Base-by-base conservation (phyloP, 2,113 vertebrate genomes). In the Brachypodius melanocephalos region DNA sequence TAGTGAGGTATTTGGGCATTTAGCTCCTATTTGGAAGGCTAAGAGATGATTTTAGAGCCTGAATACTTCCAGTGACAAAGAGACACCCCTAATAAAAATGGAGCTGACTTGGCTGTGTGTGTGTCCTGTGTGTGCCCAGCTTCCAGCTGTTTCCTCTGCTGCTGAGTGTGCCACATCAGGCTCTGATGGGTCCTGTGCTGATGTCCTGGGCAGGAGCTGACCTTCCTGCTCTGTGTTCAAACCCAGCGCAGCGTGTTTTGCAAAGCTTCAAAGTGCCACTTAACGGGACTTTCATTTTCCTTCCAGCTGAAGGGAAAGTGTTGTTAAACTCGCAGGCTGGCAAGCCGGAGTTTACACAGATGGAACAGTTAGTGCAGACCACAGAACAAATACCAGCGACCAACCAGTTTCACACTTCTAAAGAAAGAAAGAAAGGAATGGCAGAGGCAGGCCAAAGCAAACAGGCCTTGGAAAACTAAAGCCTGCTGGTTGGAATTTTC, bases 381-480 rank as follows among this genome's bases (percentile, higher is more conserved):
- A 86, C 98, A 98, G 98, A 97, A 95, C 97, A 98, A 98, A 98
- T 98, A 98, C 98, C 98, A 98, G 97, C 97, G 22, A 98, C 97
- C 97, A 97, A 97, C 97, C 98, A 97, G 97, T 96, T 98, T 98
- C 98, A 98, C 98, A 98, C 98, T 98, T 98, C 97, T 97, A 98
- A 98, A 98, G 97, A 98, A 98, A 97, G 97, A 98, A 95, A 98
- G 98, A 98, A 97, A 98, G 98, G 98, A 98, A 98, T 98, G 98
- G 91, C 86, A 81, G 96, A 68, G 91, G 52, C 74, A 17, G 96
- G 98, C 98, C 97, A 98, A 98, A 97, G 96, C 97, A 98, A 98
- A 98, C 96, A 98, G 96, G 77, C 95, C 88, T 95, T 92, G 98
- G 97, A 98, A 98, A 98, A 97, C 95, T 97, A 77, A 62, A 98